Conservation (phyloP, 2,888 invertebrate genomes). For the Aphodius granarius region DNA sequence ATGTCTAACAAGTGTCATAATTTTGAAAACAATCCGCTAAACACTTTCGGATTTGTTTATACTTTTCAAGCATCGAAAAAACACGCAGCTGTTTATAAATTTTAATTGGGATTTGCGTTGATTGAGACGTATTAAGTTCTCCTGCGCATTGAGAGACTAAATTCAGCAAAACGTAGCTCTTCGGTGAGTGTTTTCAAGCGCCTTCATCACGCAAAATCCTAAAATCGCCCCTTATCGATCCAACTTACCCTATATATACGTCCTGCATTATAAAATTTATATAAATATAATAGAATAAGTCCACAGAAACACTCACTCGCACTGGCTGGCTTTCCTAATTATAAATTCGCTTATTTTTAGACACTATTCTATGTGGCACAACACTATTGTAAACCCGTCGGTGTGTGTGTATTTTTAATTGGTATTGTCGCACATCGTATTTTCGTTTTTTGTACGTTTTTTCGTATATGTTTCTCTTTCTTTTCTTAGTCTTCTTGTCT, state of each 20-base stretch:
- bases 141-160: not conserved
- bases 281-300: slow-evolving; percentile 15
- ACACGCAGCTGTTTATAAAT: too few species aligned
- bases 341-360: slow-evolving; percentile 26
- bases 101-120: too few species aligned
- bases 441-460: not conserved
- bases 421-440: not conserved
- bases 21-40: not conserved
- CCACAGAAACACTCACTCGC: slow-evolving; percentile 10
- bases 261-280: slow-evolving; percentile 18
- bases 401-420: not conserved
- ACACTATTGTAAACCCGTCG: not conserved
- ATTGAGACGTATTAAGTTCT: not conserved
- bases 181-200: not conserved
- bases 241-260: slow-evolving; percentile 14
- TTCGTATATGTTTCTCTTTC: not conserved
- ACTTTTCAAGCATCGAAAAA: not conserved
- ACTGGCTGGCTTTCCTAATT: slow-evolving; percentile 16
- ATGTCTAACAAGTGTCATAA: not conserved
- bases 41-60: not conserved
- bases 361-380: slow-evolving; percentile 14
- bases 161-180: not conserved
- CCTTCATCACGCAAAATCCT: not conserved
- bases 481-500: not conserved
- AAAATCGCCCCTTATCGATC: not conserved